Evolutionary conservation across 2,888 invertebrate genomes (phyloP).

Genomic region (Aphrophora alni): DNA sequence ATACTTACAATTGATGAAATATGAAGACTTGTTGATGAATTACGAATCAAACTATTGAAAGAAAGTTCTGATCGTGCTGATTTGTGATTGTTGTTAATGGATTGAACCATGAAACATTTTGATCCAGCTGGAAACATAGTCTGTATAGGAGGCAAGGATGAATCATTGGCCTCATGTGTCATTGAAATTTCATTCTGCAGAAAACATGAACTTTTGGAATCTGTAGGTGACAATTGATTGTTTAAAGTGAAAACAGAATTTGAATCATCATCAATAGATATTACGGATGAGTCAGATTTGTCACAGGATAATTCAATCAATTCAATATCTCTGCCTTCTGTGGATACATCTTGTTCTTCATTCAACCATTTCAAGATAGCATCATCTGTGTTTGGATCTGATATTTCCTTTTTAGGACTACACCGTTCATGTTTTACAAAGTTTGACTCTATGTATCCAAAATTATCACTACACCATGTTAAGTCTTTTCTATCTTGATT

Average conservation of each 20-base stretch:
- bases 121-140: conserved; percentile 29
- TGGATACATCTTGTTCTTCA: conserved; percentile 15
- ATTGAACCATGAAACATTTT: neutral
- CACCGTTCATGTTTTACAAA: neutral
- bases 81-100: neutral
- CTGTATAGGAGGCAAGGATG: conserved; percentile 29
- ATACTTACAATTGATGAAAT: conserved; percentile 19
- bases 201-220: neutral
- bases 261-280: conserved; percentile 3
- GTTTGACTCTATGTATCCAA: neutral
- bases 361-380: conserved; percentile 26
- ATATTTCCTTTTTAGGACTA: neutral
- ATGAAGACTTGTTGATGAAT: conserved; percentile 29
- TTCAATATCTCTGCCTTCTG: neutral
- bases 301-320: neutral
- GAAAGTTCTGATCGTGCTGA: neutral
- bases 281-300: neutral
- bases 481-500: neutral
- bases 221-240: neutral
- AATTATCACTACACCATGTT: neutral
- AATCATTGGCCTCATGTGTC: neutral
- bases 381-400: neutral
- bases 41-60: conserved; percentile 29
- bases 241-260: neutral
- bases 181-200: neutral